phyloP scores from a whole-genome alignment of 2,113 vertebrate species.

The Plectropomus leopardus region DNA sequence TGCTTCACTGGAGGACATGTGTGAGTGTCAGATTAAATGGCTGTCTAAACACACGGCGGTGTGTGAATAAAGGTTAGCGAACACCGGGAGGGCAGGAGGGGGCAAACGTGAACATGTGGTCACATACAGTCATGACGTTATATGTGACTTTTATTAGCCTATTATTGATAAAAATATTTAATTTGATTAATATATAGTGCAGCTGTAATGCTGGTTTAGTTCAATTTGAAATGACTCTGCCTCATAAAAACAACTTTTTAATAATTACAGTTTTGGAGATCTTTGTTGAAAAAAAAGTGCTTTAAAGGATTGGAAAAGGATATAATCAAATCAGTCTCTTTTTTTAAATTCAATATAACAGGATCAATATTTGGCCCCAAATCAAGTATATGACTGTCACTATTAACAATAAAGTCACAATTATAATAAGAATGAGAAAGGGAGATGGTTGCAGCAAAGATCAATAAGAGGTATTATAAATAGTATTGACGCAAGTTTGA shows the following conservation, averaged over 20 bases:
- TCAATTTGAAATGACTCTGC: background rate
- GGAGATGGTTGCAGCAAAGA: too few species aligned
- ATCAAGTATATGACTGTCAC: too few species aligned
- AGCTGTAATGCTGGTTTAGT: conserved; percentile 7
- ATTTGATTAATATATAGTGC: background rate
- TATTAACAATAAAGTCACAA: too few species aligned
- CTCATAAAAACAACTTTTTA: background rate
- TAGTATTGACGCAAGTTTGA: too few species aligned
- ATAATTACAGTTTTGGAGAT: background rate
- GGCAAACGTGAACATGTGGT: conserved; percentile 28
- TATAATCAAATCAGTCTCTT: too few species aligned
- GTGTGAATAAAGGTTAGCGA: conserved; percentile 76
- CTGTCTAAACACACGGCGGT: conserved; percentile 76
- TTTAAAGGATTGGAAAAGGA: background rate
- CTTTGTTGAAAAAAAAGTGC: background rate
- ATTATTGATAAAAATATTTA: conserved; percentile 9
- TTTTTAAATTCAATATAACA: too few species aligned
- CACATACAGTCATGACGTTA: conserved; percentile 24
- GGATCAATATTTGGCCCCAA: too few species aligned
- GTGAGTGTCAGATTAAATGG: conserved; percentile 82
- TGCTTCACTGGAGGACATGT: conserved; percentile 73
- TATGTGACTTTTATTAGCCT: too few species aligned
- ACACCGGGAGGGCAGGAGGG: conserved; percentile 51
- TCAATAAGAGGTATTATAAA: too few species aligned
- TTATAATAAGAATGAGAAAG: too few species aligned